These are phyloP conservation scores for Pharmacophagus antenor DNA, from an alignment of 2,888 invertebrate species.

Conservation along the genomic window DNA sequence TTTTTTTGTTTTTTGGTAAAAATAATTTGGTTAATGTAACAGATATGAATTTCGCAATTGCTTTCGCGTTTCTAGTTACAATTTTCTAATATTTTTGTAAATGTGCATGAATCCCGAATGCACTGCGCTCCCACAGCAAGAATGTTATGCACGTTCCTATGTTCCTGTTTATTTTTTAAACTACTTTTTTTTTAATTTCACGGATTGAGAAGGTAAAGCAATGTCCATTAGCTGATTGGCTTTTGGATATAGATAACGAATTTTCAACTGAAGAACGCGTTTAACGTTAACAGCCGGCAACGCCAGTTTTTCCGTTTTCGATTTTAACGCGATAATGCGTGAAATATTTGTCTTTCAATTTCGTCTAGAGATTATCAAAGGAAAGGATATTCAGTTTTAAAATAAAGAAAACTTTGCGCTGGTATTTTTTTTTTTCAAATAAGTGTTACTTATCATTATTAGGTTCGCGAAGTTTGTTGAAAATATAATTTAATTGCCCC, in stretches of 20 bases:
- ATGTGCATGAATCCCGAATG: constrained; percentile 78
- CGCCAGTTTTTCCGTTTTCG: background rate
- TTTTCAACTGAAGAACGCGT: constrained; percentile 26
- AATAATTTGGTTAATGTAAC: constrained; percentile 19
- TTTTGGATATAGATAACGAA: constrained; percentile 51
- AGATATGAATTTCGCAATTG: constrained; percentile 6
- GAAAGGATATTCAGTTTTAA: too few species aligned
- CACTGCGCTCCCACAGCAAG: constrained; percentile 70
- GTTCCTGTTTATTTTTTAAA: constrained; percentile 49
- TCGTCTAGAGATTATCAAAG: too few species aligned
- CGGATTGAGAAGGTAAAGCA: constrained; percentile 61
- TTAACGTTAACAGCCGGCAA: constrained; percentile 12
- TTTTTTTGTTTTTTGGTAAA: constrained; percentile 7
- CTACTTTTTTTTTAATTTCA: constrained; percentile 58
- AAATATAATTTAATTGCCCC: background rate
- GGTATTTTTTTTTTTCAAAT: too few species aligned
- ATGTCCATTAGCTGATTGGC: constrained; percentile 70
- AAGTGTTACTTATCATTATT: background rate
- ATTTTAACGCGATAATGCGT: background rate
- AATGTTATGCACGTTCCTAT: constrained; percentile 75
- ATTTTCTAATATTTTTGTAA: constrained; percentile 54
- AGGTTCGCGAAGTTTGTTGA: too few species aligned
- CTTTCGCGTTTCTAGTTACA: constrained; percentile 42
- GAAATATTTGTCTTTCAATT: too few species aligned
- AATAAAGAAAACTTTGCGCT: too few species aligned